phyloP scores from a whole-genome alignment of 2,113 vertebrate species.

The Triplophysa tibetana region DNA sequence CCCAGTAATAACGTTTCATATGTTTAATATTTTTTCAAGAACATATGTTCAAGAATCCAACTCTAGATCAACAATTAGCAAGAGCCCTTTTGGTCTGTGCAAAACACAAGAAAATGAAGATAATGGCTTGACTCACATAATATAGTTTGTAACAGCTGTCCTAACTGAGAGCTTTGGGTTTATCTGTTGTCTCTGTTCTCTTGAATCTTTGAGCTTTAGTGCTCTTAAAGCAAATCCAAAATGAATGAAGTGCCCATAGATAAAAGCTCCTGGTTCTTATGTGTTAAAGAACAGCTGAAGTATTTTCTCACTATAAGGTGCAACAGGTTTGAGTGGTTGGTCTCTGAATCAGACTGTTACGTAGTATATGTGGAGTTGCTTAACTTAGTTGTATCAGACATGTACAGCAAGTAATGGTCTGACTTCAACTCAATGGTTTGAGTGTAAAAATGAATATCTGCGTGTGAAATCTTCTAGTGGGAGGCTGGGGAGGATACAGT shows the following conservation, averaged over 20 bases:
- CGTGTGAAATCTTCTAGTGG: slow-evolving; percentile 15
- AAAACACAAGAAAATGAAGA: background rate
- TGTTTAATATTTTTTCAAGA: too few species aligned
- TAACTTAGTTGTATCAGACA: background rate
- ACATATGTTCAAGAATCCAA: too few species aligned
- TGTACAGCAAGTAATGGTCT: background rate
- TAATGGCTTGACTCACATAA: background rate
- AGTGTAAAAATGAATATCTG: slow-evolving; percentile 28
- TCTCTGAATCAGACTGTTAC: background rate
- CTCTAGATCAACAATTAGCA: background rate
- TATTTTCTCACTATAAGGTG: background rate
- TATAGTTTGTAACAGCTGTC: background rate
- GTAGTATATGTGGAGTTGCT: background rate
- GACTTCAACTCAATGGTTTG: background rate
- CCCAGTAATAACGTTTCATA: too few species aligned
- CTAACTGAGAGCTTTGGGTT: slow-evolving; percentile 8
- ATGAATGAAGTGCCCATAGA: background rate
- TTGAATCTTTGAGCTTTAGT: background rate
- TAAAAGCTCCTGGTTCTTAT: background rate
- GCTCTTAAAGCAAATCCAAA: background rate
- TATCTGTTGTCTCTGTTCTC: slow-evolving; percentile 1
- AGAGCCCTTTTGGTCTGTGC: background rate
- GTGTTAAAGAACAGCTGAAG: background rate
- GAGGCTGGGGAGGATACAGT: background rate
- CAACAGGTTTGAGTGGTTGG: background rate